A percentile compares a stretch with the other conserved stretches of the same genome.
Evolutionary conservation across 92 coral and sea anemone species (phyloP).

Genomic region (Virgularia gustaviana): DNA sequence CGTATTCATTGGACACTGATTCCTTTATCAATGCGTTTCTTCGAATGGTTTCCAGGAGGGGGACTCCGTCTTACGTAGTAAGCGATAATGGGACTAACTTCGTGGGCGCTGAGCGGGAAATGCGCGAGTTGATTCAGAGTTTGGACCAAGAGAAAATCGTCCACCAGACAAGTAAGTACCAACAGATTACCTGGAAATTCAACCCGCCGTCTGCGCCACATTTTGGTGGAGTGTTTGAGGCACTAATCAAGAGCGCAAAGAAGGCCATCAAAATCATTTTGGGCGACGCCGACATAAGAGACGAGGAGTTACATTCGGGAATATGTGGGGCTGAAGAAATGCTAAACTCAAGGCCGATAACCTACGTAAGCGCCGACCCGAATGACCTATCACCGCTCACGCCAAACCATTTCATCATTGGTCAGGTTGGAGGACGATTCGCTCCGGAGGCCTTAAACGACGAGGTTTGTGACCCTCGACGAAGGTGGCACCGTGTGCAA

Average conservation of each 20-base stretch:
- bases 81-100: neutral
- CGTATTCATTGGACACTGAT: constrained; percentile 35
- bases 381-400: constrained; percentile 37
- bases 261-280: neutral
- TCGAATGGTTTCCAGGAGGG: neutral
- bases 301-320: neutral
- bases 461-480: constrained; percentile 43
- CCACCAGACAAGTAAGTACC: neutral
- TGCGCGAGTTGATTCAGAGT: neutral
- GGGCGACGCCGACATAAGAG: neutral
- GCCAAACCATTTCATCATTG: constrained; percentile 30
- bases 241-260: neutral
- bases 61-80: neutral
- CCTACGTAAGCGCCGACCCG: constrained; percentile 21
- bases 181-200: neutral
- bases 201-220: too few species aligned
- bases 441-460: constrained; percentile 51
- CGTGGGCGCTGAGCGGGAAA: neutral
- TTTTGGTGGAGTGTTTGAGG: too few species aligned
- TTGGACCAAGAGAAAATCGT: neutral
- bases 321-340: neutral
- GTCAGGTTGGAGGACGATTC: constrained; percentile 51
- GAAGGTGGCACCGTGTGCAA: constrained; percentile 56
- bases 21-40: neutral
- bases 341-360: neutral